Evolutionary conservation across 2,888 invertebrate genomes (phyloP), one percentile per base, ranked within the genome.

Genomic region (Mechanitis mazaeus): DNA sequence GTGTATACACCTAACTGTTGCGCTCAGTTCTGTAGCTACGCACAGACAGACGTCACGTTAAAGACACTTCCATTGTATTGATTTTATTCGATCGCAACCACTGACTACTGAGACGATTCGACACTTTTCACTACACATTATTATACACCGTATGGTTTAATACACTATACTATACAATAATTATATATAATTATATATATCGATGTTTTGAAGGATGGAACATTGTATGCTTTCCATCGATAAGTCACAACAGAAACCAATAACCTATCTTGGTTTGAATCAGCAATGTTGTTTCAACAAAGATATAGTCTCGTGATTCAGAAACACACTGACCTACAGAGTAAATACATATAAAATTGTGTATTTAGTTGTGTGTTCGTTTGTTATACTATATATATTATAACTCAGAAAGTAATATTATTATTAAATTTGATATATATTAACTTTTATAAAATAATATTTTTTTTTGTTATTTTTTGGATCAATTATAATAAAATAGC

Each of bases 11-110:
- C 78, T 78, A 87, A 83, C 87, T 88, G 87, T 88, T 88, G 87
- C 87, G 79, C 74, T 77, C 72, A 70, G 69, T 69, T 67, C 69
- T 68, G 66, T 67, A 68, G 64, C 68, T 69, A 72, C 64, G 68
- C 58, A 73, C 76, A 78, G 74, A 76, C 79, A 77, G 76, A 75
- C 75, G 71, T 74, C 73, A 77, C 74, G 79, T 79, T 80, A 80
- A 81, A 76, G 85, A 84, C 84, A 81, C 80, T 81, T 78, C 77
- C 78, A 80, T 84, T 84, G 87, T 88, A 88, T 88, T 86, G 88
- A 89, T 89, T 87, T 87, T 86, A 81, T 82, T 83, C 85, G 84
- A 83, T 83, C 20, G 20, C 20, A 20, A 20, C 20, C 20, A 75
- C 77, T 55, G 60, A 31, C 28, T 46, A 70, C 68, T 70, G 75